Base-by-base conservation (phyloP, 2,113 vertebrate species). In the Lepisosteus oculatus region DNA sequence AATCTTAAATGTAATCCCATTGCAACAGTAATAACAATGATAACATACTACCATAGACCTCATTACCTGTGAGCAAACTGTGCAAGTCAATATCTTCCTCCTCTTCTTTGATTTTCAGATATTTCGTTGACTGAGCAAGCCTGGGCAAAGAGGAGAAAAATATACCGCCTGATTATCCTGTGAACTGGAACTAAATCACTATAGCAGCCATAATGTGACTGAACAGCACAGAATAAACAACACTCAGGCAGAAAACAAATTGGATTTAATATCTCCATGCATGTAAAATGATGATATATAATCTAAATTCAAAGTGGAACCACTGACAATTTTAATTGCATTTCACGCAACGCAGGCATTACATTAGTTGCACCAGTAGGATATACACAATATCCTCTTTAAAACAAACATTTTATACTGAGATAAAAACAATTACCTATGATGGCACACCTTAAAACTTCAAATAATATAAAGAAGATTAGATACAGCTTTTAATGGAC, bases 21-120 rank as follows among this genome's bases (percentile, higher is more conserved):
- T 29, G 29, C 29, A 29, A 51, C 1, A 51, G 17, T n/a, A 59
- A 69, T 43, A 6, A 13, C 5, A 65, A 42, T 17, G 42, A 42
- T 8, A 65, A 65, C 2, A 41, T 65, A 65, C 62, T 42, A 65
- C n/a, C 4, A 72, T 6, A 72, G 57, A 67, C 13, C 8, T 65
- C n/a, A 67, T 85, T 81, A 89, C 81, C 80, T 86, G 73, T 80
- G 72, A 86, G 84, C 70, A 75, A 65, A 72, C 84, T 87, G 75
- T 84, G 68, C 61, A 83, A 73, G 69, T 81, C 75, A 78, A 74
- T 68, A 68, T 82, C 84, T 80, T 89, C 82, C 81, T 90, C 86
- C 79, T 91, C 85, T 59, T 84, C 72, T 89, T 91, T 90, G 68
- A 90, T 89, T 85, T 85, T 77, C 76, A 93, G 82, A 75, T 88